phyloP scores from a whole-genome alignment of 2,888 invertebrate genomes.

The Eupithecia subfuscata region DNA sequence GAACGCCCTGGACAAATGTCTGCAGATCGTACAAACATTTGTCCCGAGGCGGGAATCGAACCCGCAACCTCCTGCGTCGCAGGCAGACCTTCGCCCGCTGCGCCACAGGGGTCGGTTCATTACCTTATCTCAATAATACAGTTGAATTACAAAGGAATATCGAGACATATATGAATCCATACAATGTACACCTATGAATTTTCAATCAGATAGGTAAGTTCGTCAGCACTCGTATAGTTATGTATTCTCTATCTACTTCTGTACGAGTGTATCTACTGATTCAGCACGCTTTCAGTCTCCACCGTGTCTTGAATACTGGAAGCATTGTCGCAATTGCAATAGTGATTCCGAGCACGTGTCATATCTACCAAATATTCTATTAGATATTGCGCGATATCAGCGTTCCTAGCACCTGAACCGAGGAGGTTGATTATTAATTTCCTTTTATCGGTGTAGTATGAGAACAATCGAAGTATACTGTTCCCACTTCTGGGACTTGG shows the following conservation, averaged over 20 bases:
- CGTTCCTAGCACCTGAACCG: conserved; percentile 27
- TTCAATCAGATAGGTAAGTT: conserved; percentile 23
- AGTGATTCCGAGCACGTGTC: conserved; percentile 38
- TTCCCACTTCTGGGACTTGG: conserved; percentile 8
- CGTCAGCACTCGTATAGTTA: conserved; percentile 14
- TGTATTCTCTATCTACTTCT: conserved; percentile 21
- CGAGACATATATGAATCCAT: neutral
- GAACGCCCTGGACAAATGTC: too few relatives aligned
- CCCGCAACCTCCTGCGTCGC: too few relatives aligned
- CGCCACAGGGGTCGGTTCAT: too few relatives aligned
- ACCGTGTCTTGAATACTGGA: conserved; percentile 38
- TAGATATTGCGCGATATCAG: conserved; percentile 33
- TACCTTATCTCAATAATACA: neutral
- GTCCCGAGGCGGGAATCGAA: too few relatives aligned
- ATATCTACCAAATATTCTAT: conserved; percentile 39
- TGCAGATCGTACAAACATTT: too few relatives aligned
- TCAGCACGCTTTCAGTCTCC: conserved; percentile 37
- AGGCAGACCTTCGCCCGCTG: too few relatives aligned
- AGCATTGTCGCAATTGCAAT: conserved; percentile 38
- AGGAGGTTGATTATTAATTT: conserved; percentile 20
- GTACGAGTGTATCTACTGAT: conserved; percentile 31
- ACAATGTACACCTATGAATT: conserved; percentile 10
- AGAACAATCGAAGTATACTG: neutral
- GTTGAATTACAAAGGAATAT: neutral
- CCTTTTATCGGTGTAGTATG: conserved; percentile 14